Base-by-base conservation (phyloP, 2,888 invertebrate species). In the Chydorus sphaericus region DNA sequence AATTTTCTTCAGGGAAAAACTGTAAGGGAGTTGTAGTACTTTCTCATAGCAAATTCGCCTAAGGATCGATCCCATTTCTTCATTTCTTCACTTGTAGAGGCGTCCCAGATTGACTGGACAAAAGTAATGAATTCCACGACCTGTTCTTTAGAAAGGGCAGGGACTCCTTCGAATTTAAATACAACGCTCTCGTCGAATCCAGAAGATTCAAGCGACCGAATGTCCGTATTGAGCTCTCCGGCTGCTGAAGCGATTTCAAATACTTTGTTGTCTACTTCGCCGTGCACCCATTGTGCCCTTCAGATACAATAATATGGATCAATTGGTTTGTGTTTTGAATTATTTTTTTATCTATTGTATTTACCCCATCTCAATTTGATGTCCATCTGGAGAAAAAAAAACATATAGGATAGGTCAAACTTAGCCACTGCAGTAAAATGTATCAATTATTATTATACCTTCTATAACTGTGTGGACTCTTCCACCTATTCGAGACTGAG, bases 231-330 rank as follows among this genome's bases (percentile, higher is more conserved):
- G n/a, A 57, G 20, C n/a, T 53, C 48, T 6, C 30, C 29, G 16
- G 50, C 52, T 31, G 20, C n/a, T 26, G n/a, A 30, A n/a, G 44
- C 57, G 18, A 57, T 29, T 16, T 38, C 85, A 66, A 86, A 91
- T 65, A 91, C 84, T 1, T 87, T 87, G 72, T 92, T 92, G 23
- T 87, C 86, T 48, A 88, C 72, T 53, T 90, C 87, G 38, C 92
- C 92, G 67, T 91, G 91, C 63, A 92, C 88, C 88, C 90, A 91
- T 69, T 91, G 91, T 28, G 91, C 91, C 56, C 92, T 91, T 60
- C 71, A 38, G n/a, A 16, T 30, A 29, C 28, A 31, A 50, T n/a
- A 31, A 20, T 44, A 14, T 31, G 11, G 14, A 31, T 18, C 11
- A 48, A 30, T 10, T 28, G 49, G 10, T 20, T 16, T 31, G 14